A percentile compares a stretch with the other conserved stretches of the same genome.
Conservation (phyloP, 1,140 invertebrate genomes). For the Colletes latitarsis region DNA sequence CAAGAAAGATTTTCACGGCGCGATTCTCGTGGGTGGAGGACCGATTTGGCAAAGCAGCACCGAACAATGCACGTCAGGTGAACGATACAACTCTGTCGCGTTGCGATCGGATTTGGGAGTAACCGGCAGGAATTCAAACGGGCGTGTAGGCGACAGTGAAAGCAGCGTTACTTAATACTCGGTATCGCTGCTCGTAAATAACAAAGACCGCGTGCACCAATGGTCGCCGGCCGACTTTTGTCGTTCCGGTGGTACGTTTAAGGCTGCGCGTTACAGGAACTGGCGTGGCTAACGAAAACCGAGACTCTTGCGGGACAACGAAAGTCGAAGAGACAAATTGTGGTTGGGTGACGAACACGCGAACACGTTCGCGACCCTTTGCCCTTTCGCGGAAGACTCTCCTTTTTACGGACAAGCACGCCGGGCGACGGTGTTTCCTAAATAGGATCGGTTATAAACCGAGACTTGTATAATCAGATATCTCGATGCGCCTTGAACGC, state of each 20-base stretch:
- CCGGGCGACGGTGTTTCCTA: neutral
- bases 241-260: constrained; percentile 34
- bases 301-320: constrained; percentile 18
- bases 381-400: neutral
- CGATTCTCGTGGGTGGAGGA: neutral
- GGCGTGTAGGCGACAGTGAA: constrained; percentile 74
- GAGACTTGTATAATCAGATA: too few relatives aligned
- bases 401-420: neutral
- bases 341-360: constrained; percentile 3
- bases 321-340: constrained; percentile 39
- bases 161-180: constrained; percentile 74
- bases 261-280: constrained; percentile 11
- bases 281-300: constrained; percentile 26
- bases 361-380: neutral
- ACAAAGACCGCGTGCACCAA: constrained; percentile 57
- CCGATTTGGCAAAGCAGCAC: neutral
- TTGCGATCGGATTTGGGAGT: constrained; percentile 52
- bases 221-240: constrained; percentile 57
- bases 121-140: constrained; percentile 67
- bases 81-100: constrained; percentile 26
- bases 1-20: neutral
- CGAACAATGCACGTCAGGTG: constrained; percentile 34
- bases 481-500: too few relatives aligned
- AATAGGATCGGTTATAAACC: neutral
- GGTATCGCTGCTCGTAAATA: constrained; percentile 65